Evolutionary conservation across 2,888 invertebrate species (phyloP), one percentile per base, ranked within the genome.

Genomic region (Tenthredo scrophulariae): DNA sequence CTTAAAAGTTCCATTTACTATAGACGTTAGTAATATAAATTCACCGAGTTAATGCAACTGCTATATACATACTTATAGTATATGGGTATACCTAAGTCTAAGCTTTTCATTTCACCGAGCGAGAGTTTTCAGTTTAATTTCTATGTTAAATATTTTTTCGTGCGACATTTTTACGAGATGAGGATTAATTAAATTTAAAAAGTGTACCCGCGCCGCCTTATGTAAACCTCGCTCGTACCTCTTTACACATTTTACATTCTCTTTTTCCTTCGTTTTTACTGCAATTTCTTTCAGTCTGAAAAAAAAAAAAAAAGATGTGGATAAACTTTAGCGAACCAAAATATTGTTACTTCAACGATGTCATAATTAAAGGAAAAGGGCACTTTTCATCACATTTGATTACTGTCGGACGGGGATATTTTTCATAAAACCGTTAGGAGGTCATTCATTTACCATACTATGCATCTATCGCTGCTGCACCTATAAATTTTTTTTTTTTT

Each of bases 101-200:
- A 50, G 29, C 29, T 77, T 50, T 77, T 77, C 77, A 77, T 50
- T 77, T 50, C 54, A 29, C 29, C 46, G 46, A 46, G 40, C 50
- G 50, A 33, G 79, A 58, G 40, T 62, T 62, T 62, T 3, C 79
- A 80, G 62, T 80, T 80, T 62, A 80, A 80, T 80, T 58, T 62
- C 58, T 29, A 58, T 62, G 79, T 80, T 62, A 33, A 80, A 80
- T 80, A 80, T 62, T 58, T 80, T 80, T 37, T 37, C 62, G 13
- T 22, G 37, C 37, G 79, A 80, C 79, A 80, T 58, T 80, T 80
- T 80, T 58, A 80, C 62, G 62, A 50, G 79, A 58, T 37, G 22
- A 80, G 79, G 62, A 58, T 80, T 80, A 80, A 80, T 80, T 80
- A 80, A 80, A 80, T 80, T 80, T 80, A 37, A 37, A 80, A 80